Base-by-base conservation (phyloP, 1,140 invertebrate genomes). In the Xylocopa sonorina region DNA sequence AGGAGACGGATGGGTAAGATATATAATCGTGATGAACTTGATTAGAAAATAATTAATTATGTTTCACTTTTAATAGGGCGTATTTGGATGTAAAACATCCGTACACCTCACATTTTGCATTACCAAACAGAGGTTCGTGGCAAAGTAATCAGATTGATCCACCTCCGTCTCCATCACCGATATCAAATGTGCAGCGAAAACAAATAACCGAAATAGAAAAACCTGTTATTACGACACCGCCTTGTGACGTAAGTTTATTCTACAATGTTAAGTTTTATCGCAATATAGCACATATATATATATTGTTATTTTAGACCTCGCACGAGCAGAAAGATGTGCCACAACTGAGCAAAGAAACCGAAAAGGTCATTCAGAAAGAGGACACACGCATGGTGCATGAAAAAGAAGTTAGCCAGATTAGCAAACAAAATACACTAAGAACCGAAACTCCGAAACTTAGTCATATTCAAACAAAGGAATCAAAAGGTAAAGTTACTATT, bases 1-100 rank as follows among this genome's bases (percentile, higher is more conserved):
- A 94, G 85, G 89, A 87, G 71, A 74, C 86, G 66, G 93, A 94
- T 62, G 92, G 91, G 93, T 94, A 89, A 84, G 53, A 83, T 68
- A 43, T 66, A 12, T 48, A 72, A 18, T 68, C 72, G 3, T 0
- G 12, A 6, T 58, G 41, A 27, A 32, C 53, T 24, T 41, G 3
- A 18, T n/a, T 32, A 21, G n/a, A n/a, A 34, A 18, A 12, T 77
- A 58, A 21, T 18, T 29, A 34, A 68, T 32, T 67, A n/a, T n/a
- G 46, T 72, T 72, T 46, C 34, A 58, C 60, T 57, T 72, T 69
- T 58, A 90, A 85, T 50, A 73, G 41, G 34, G n/a, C 62, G 14
- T 91, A 90, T 41, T 63, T 84, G 16, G 89, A 91, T 64, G 48
- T 85, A 10, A 88, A 83, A 27, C 86, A 88, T 71, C 78, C 87